Percentiles rank a stretch among this genome's conserved stretches.
Conservation (phyloP, 1,140 invertebrate species). For the Drosophila simulans region DNA sequence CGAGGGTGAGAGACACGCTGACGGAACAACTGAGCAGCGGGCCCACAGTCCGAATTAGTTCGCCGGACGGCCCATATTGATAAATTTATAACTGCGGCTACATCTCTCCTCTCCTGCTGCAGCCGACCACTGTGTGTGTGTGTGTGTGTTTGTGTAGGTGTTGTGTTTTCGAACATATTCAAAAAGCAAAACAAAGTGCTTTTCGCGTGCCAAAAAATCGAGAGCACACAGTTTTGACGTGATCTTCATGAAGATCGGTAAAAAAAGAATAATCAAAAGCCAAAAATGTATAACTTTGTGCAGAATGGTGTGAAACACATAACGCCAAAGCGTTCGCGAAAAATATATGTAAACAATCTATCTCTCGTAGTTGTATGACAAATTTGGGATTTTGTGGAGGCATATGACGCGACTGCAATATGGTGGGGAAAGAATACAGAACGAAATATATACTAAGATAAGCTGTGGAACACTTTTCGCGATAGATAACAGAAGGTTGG, state of each 20-base stretch:
- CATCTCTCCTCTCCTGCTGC: constrained; percentile 27
- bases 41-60: constrained; percentile 59
- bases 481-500: constrained; percentile 52
- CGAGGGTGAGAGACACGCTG: constrained; percentile 38
- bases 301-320: constrained; percentile 53
- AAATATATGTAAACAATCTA: constrained; percentile 41
- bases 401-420: constrained; percentile 57
- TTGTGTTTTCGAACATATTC: constrained; percentile 35
- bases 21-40: constrained; percentile 29
- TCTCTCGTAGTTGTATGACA: constrained; percentile 47
- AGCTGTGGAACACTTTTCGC: constrained; percentile 40
- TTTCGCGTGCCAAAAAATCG: constrained; percentile 55
- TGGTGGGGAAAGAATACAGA: constrained; percentile 19
- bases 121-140: constrained; percentile 38
- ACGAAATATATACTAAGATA: constrained; percentile 59
- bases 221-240: constrained; percentile 61
- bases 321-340: constrained; percentile 15
- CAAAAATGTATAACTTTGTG: constrained; percentile 55
- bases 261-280: constrained; percentile 35
- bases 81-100: constrained; percentile 43
- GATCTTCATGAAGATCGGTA: constrained; percentile 61
- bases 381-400: constrained; percentile 52
- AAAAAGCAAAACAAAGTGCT: constrained; percentile 41
- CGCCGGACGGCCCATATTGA: constrained; percentile 63
- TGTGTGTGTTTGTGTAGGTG: constrained; percentile 5